These are phyloP conservation scores for Eledona agricola DNA, from an alignment of 2,888 invertebrate genomes.

Conservation along the genomic window DNA sequence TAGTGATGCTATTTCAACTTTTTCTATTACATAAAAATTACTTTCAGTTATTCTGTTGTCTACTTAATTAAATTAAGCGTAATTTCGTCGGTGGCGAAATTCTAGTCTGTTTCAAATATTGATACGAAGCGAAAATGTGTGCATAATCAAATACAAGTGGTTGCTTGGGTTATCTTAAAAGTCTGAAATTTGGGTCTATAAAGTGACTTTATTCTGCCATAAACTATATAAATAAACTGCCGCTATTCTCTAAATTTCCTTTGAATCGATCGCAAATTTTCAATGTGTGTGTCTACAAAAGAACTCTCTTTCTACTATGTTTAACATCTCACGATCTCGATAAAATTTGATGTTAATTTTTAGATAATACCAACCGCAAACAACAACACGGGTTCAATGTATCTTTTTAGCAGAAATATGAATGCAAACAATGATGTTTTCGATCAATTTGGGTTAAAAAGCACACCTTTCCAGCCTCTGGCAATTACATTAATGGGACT, in stretches of 20 bases:
- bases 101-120: conserved; percentile 1
- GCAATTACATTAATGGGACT: conserved; percentile 2
- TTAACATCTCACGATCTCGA: no score
- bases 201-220: conserved; percentile 20
- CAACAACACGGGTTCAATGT: no score
- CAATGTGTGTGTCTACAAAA: conserved; percentile 7
- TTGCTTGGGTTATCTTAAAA: conserved; percentile 14
- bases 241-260: conserved; percentile 17
- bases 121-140: conserved; percentile 1
- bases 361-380: neutral
- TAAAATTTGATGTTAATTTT: no score
- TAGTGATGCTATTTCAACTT: no score
- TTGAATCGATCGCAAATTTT: conserved; percentile 14
- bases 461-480: no score
- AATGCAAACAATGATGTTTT: no score
- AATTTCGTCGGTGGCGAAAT: no score
- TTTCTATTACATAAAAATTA: no score
- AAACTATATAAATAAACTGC: conserved; percentile 15
- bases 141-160: neutral
- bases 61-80: no score
- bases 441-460: no score
- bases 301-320: conserved; percentile 1
- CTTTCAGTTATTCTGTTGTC: no score
- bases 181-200: conserved; percentile 23
- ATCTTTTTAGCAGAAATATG: no score